Evolutionary conservation across 1,140 invertebrate species (phyloP).

Genomic region (Plutomurus gul): DNA sequence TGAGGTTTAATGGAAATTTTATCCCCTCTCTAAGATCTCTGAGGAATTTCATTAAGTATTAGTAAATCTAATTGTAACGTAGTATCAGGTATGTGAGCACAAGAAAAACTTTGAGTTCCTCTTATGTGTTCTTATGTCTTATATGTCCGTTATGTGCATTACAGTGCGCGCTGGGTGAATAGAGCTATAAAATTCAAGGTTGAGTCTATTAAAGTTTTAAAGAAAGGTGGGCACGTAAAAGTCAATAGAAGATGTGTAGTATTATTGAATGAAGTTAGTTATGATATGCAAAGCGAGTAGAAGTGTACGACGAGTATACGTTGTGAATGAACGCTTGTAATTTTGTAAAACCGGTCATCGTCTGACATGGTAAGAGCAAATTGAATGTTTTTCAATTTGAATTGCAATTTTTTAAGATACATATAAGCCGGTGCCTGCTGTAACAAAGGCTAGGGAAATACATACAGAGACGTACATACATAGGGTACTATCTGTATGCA

Average conservation of each 20-base stretch:
- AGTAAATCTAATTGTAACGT: neutral
- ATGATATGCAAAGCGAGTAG: too few relatives aligned
- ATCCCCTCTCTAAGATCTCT: neutral
- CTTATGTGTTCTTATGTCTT: too few relatives aligned
- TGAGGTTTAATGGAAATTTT: conserved; percentile 3
- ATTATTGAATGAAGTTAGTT: too few relatives aligned
- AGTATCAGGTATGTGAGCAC: too few relatives aligned
- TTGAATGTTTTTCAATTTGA: neutral
- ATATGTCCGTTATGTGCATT: too few relatives aligned
- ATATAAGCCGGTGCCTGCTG: neutral
- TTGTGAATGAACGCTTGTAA: neutral
- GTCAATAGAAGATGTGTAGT: too few relatives aligned
- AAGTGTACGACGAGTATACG: neutral
- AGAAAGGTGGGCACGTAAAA: too few relatives aligned
- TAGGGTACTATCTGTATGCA: neutral
- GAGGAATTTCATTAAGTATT: neutral
- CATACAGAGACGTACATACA: neutral
- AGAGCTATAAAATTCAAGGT: too few relatives aligned
- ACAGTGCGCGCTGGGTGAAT: too few relatives aligned
- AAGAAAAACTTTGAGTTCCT: too few relatives aligned
- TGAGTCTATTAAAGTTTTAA: too few relatives aligned
- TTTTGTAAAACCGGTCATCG: neutral
- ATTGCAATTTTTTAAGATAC: neutral
- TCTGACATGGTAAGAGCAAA: neutral
- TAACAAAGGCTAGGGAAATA: neutral